Conservation (phyloP, 2,888 invertebrate genomes). For the Ichneumon xanthorius region DNA sequence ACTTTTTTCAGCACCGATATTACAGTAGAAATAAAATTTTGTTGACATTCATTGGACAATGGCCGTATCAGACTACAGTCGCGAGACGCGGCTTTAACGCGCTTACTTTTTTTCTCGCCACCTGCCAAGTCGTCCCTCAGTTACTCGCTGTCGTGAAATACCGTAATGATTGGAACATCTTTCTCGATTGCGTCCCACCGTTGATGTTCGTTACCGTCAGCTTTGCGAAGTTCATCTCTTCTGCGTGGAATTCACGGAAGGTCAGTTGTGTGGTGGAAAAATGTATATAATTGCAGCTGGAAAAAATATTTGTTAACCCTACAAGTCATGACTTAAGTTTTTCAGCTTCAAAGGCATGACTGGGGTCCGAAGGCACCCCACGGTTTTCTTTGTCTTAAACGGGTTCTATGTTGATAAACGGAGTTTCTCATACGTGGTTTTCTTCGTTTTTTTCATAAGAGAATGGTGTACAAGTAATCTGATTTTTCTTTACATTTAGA, state of each 20-base stretch:
- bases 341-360: no score
- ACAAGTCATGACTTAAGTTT: no score
- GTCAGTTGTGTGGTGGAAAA: neutral
- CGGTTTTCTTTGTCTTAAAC: no score
- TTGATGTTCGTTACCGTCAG: constrained; percentile 7
- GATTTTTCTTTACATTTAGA: no score
- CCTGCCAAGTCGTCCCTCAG: constrained; percentile 26
- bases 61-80: constrained; percentile 44
- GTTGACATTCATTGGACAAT: constrained; percentile 42
- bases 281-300: neutral
- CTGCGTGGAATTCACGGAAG: constrained; percentile 25
- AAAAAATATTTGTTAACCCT: no score
- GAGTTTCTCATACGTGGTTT: no score
- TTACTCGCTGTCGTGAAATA: constrained; percentile 27
- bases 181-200: constrained; percentile 34
- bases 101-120: neutral
- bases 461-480: no score
- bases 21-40: constrained; percentile 41
- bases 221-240: constrained; percentile 25
- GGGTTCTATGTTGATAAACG: no score
- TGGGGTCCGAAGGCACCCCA: no score
- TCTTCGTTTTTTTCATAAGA: no score
- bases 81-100: neutral
- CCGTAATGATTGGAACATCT: constrained; percentile 21
- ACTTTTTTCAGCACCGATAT: constrained; percentile 29